Base-by-base conservation (phyloP, 2,888 invertebrate species). In the Cheilosia grossa region DNA sequence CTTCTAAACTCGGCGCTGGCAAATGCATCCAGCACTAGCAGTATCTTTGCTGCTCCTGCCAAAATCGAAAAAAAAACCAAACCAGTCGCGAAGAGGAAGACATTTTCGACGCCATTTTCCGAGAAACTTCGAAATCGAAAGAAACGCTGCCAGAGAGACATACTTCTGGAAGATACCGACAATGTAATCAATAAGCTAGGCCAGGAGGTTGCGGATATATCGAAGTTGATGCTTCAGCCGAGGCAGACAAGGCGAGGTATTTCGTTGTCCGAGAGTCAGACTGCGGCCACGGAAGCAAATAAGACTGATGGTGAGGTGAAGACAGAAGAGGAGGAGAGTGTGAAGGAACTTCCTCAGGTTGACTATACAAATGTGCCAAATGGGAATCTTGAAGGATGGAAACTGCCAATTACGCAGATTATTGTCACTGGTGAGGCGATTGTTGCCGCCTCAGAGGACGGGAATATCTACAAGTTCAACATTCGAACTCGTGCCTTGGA, bases 381-480 rank as follows among this genome's bases (percentile, higher is more conserved):
- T 42, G 91, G 91, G 0, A 80, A 77, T 9, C 75, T 91, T 15
- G 88, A 87, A 27, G 88, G 88, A 37, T 88, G 90, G 40, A 87
- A 87, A 30, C 89, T 89, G 70, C 89, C 91, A 19, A 89, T 92
- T 13, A 90, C 90, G 1, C 90, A 91, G 82, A 89, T 92, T 37
- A 88, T 88, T 51, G 85, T 91, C 15, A 87, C 88, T n/a, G 89
- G 89, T 19, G 86, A 89, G 40, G 88, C 87, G 30, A 89, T 92
- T 21, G 82, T 92, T 17, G 91, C 91, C 4, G 90, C 92, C 0
- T 89, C 91, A 0, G 92, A 92, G 75, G 90, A 91, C 78, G 92
- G 92, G 0, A 90, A 90, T 74, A 87, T 92, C 6, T 92, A 91
- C 75, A 90, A 91, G 81, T 92, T 90, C 63, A 89, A 90, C 72